Base-by-base conservation (phyloP, 1,140 invertebrate species). In the Trichonephila clavipes region DNA sequence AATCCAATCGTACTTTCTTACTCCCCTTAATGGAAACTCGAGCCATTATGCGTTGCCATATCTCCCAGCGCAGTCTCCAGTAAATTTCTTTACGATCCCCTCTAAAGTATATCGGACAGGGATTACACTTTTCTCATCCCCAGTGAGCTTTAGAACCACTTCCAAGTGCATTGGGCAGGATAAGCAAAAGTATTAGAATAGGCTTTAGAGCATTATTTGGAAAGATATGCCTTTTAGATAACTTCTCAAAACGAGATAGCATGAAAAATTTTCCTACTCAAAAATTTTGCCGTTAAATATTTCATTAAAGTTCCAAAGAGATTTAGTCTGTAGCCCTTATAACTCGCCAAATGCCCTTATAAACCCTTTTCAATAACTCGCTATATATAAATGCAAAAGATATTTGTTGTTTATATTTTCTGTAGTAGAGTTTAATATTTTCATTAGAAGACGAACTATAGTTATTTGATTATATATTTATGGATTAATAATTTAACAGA, bases 121-220 rank as follows among this genome's bases (percentile, higher is more conserved):
- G 34, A 77, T 77, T 77, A 77, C 72, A 34, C 14, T 77, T 77
- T 77, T 40, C 72, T 77, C 34, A 77, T 77, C 72, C 72, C 72
- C 18, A 6, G 34, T 77, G 34, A 40, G 28, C 72, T 40, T 77
- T 34, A 34, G 72, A 77, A 34, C 18, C 10, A 85, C 40, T 44
- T 51, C 51, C 8, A 44, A n/a, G 1, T 0, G 19, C n/a, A 12
- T n/a, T 21, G 24, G 19, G 6, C 4, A 18, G 34, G 28, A 3
- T 12, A 40, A 77, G 18, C 34, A 40, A 16, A 28, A 19, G 24
- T 19, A 34, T 77, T 40, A 2, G 34, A 77, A 19, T 4, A 40
- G 72, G 28, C 4, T 40, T 77, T 77, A 40, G 14, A 40, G 28
- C 2, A 28, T 28, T 10, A 12, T 12, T 24, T 10, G 8, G 28